Evolutionary conservation across 2,888 invertebrate genomes (phyloP), one percentile per base, ranked within the genome.

Genomic region (Pollenia angustigena): DNA sequence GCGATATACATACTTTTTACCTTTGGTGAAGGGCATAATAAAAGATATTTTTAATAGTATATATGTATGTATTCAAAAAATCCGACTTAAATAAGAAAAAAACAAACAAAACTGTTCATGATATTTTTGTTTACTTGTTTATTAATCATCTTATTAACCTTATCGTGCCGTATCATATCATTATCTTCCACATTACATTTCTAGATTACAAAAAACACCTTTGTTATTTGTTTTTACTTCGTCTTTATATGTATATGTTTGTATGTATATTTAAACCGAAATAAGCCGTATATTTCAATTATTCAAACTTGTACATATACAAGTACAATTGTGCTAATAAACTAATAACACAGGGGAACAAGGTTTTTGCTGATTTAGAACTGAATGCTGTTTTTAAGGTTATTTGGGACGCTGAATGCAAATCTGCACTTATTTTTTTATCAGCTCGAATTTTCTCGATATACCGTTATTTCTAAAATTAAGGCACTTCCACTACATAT

Each of bases 81-180:
- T 50, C 14, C 7, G 14, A 58, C 23, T 23, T 58, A 18, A 54
- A 18, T 11, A 11, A 11, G 54, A n/a, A 9, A 62, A 62, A 40
- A 62, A 42, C n/a, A 62, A 42, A n/a, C 14, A n/a, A 62, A n/a
- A 52, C n/a, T 64, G 1, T 64, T 64, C 32, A 32, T 48, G 32
- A 48, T 66, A 66, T 66, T 68, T 56, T 40, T 18, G 46, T 68
- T 62, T 62, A 80, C 42, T 42, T 16, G n/a, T 14, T 40, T 78
- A 58, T 68, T 58, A 79, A 60, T 69, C 18, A 44, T 52, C 18
- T 32, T 42, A 71, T 71, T 71, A 71, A 80, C 71, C 69, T 79
- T 79, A 79, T 71, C 79, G 40, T 75, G 50, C 50, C 52, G 12
- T 75, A 62, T 75, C 40, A 75, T 64, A 71, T 80, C 60, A 69